phyloP scores from a whole-genome alignment of 2,113 vertebrate genomes.

The Tinamus guttatus region DNA sequence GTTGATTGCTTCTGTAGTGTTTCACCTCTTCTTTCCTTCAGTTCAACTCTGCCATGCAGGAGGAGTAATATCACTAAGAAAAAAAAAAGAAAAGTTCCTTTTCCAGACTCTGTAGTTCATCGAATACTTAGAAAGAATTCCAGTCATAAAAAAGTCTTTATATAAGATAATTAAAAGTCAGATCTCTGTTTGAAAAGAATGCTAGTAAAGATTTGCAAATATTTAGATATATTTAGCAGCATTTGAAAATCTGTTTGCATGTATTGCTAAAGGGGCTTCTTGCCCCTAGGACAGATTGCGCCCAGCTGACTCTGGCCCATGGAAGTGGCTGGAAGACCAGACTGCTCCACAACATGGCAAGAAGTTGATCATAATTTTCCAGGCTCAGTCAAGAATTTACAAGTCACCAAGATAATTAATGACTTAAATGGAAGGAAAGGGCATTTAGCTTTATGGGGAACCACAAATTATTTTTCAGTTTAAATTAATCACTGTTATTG shows the following conservation, averaged over 20 bases:
- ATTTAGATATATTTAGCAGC: neutral
- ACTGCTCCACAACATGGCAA: neutral
- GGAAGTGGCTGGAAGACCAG: neutral
- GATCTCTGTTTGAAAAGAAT: neutral
- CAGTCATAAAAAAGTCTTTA: neutral
- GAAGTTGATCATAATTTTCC: neutral
- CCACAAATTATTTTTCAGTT: slow-evolving; percentile 18
- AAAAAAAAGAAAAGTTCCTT: neutral
- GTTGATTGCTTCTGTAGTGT: neutral
- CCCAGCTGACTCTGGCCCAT: neutral
- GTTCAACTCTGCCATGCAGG: neutral
- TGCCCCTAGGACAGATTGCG: neutral
- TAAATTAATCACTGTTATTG: slow-evolving; percentile 40
- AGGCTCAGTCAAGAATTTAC: neutral
- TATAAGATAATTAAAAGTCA: neutral
- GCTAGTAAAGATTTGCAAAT: neutral
- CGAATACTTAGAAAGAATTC: neutral
- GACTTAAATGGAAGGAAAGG: neutral
- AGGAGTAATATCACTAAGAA: neutral
- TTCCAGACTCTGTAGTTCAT: neutral
- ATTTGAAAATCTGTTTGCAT: neutral
- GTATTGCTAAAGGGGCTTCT: neutral
- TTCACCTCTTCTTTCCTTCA: neutral
- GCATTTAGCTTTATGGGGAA: neutral
- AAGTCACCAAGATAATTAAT: slow-evolving; percentile 7